Percentiles rank a stretch among this genome's conserved stretches.
phyloP scores from a whole-genome alignment of 2,113 vertebrate genomes.

The Salvelinus sp. region DNA sequence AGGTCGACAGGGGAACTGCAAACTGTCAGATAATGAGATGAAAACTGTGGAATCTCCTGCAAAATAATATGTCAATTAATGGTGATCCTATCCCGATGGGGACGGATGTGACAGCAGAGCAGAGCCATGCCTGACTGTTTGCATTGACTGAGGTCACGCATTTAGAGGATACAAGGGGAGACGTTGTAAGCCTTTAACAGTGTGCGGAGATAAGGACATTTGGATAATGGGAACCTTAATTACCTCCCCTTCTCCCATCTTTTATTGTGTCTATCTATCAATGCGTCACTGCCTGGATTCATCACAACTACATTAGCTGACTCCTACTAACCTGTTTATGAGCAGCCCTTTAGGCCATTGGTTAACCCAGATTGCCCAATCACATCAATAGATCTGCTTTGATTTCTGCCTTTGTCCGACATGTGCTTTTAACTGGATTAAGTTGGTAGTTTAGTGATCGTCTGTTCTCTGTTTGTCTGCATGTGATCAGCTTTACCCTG shows the following conservation, averaged over 20 bases:
- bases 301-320: conserved; percentile 37
- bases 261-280: conserved; percentile 19
- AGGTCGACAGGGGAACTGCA: conserved; percentile 19
- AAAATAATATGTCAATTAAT: conserved; percentile 62
- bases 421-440: no score
- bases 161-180: conserved; percentile 17
- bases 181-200: conserved; percentile 43
- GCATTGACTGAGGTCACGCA: conserved; percentile 37
- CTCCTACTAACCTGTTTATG: conserved; percentile 17
- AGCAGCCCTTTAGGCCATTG: conserved; percentile 14
- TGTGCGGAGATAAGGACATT: conserved; percentile 32
- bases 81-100: conserved; percentile 41
- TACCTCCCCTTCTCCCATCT: conserved; percentile 54
- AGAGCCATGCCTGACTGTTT: conserved; percentile 43
- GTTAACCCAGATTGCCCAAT: not conserved
- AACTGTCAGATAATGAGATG: conserved; percentile 50
- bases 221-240: conserved; percentile 55
- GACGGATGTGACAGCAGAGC: conserved; percentile 18
- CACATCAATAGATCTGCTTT: conserved; percentile 22
- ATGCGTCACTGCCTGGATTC: conserved; percentile 23
- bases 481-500: not conserved
- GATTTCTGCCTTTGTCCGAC: not conserved
- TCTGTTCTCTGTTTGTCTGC: no score
- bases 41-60: conserved; percentile 54
- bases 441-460: no score